Evolutionary conservation across 2,113 vertebrate genomes (phyloP).

Genomic region (Centropus bengalensis): DNA sequence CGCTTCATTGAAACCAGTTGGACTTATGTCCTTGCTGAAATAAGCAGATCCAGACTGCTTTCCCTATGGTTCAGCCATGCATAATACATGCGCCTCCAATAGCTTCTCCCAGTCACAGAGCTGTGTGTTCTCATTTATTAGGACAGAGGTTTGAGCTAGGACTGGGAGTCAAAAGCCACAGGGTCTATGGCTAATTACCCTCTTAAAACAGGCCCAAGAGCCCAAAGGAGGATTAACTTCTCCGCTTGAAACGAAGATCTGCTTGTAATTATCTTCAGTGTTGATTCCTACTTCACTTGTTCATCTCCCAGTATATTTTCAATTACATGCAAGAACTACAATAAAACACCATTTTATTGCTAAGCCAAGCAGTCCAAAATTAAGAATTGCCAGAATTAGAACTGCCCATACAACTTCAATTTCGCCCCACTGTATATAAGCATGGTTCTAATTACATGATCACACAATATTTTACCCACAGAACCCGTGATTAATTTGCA

Average conservation of each 20-base stretch:
- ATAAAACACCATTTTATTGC: conserved; percentile 42
- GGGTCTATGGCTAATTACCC: conserved; percentile 43
- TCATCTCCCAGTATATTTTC: conserved; percentile 58
- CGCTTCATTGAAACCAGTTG: neutral
- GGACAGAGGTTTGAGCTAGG: conserved; percentile 1
- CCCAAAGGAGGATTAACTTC: conserved; percentile 62
- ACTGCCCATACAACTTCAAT: neutral
- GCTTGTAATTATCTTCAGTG: conserved; percentile 54
- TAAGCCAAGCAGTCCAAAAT: conserved; percentile 25
- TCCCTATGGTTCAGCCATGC: neutral
- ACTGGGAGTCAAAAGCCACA: conserved; percentile 39
- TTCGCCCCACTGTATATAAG: neutral
- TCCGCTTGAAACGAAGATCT: conserved; percentile 56
- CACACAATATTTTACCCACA: conserved; percentile 6
- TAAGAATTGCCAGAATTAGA: conserved; percentile 49
- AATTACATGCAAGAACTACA: conserved; percentile 60
- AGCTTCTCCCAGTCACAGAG: neutral
- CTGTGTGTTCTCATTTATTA: neutral
- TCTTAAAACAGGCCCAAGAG: conserved; percentile 40
- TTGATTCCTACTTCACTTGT: conserved; percentile 48
- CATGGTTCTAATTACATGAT: conserved; percentile 13
- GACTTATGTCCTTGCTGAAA: neutral
- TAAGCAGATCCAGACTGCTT: neutral
- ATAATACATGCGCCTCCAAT: neutral
- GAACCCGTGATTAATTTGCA: conserved; percentile 13